Conservation (phyloP, 2,888 invertebrate species). For the Hyalella azteca region DNA sequence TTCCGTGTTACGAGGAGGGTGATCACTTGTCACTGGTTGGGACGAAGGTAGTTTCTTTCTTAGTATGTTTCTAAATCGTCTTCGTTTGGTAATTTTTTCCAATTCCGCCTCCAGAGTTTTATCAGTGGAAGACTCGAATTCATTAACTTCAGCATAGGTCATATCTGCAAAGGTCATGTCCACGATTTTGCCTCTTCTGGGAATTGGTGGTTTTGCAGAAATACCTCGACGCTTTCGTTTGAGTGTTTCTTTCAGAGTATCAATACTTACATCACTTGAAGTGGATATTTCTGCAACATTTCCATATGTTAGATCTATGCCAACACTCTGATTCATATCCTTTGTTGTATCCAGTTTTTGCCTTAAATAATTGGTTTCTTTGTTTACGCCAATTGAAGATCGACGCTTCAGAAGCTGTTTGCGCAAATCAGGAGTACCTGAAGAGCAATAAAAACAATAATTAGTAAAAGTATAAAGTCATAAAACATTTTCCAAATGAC, state of each 20-base stretch:
- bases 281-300: neutral
- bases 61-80: neutral
- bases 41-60: neutral
- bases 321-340: neutral
- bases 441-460: too few species aligned
- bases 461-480: too few species aligned
- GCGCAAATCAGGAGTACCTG: neutral
- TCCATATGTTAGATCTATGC: neutral
- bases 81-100: neutral
- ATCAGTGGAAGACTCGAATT: neutral
- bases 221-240: neutral
- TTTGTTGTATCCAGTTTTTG: neutral
- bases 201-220: neutral
- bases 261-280: neutral
- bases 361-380: neutral
- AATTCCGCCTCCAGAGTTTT: neutral
- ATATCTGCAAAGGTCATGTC: neutral
- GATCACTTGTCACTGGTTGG: neutral
- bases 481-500: neutral
- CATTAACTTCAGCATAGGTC: constrained; percentile 12
- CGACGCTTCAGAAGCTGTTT: neutral
- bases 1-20: neutral
- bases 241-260: neutral
- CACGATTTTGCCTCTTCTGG: too few species aligned
- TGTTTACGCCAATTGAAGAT: neutral